Percentiles rank a stretch among this genome's conserved stretches.
Conservation (phyloP, 92 coral and sea anemone genomes). For the Meandrina meandrites region DNA sequence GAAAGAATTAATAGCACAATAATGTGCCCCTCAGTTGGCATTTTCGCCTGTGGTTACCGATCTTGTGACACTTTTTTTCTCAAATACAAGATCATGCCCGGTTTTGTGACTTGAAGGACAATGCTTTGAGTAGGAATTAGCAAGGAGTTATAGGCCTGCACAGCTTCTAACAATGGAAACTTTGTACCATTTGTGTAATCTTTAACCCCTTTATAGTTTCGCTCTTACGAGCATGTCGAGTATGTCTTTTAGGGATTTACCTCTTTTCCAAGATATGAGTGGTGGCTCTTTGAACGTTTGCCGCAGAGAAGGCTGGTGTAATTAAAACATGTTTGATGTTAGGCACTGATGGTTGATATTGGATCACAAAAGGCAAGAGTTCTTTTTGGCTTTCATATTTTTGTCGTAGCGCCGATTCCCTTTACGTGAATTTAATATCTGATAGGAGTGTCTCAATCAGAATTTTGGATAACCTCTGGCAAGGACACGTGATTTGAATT, state of each 20-base stretch:
- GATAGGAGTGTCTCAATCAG: not conserved
- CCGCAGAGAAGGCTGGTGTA: not conserved
- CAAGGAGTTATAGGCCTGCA: too few relatives aligned
- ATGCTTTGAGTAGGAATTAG: too few relatives aligned
- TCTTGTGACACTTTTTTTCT: too few relatives aligned
- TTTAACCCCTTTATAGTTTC: not conserved
- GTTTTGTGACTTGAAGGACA: too few relatives aligned
- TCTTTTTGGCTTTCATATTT: not conserved
- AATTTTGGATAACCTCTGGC: not conserved
- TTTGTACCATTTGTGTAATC: too few relatives aligned
- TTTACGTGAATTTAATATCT: not conserved
- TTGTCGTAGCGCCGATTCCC: not conserved
- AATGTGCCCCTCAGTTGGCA: too few relatives aligned
- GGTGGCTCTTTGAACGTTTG: conserved; percentile 15
- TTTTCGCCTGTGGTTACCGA: too few relatives aligned
- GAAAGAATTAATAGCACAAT: too few relatives aligned
- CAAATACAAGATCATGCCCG: too few relatives aligned
- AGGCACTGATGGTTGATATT: not conserved
- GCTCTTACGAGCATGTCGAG: conserved; percentile 6
- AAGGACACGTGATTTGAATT: too few relatives aligned
- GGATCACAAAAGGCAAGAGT: not conserved
- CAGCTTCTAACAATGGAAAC: too few relatives aligned
- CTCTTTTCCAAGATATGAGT: not conserved
- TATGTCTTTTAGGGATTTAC: conserved; percentile 3
- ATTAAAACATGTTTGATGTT: not conserved